Percentiles rank a stretch among this genome's conserved stretches.
Evolutionary conservation across 2,888 invertebrate genomes (phyloP).

Genomic region (Pristionchus arcanus): DNA sequence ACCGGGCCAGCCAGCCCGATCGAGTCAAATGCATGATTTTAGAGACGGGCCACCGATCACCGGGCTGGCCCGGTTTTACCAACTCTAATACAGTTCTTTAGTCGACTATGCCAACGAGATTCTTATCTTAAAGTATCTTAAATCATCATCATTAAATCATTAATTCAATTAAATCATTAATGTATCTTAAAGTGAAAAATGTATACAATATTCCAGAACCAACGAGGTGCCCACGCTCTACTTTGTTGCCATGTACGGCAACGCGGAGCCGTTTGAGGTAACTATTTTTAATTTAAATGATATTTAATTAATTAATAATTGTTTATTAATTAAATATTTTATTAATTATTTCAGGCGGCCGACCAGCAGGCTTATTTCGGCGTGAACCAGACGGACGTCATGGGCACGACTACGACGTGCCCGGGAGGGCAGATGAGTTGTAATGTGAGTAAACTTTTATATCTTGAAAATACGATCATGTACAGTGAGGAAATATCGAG

Average conservation of each 20-base stretch:
- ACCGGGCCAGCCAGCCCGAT: too few relatives aligned
- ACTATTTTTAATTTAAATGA: not conserved
- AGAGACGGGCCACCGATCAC: too few relatives aligned
- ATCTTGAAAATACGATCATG: too few relatives aligned
- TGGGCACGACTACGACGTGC: constrained; percentile 69
- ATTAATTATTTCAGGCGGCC: not conserved
- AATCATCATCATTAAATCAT: too few relatives aligned
- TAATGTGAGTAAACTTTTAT: not conserved
- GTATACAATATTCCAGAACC: constrained; percentile 48
- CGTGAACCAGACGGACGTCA: constrained; percentile 72
- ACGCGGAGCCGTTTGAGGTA: constrained; percentile 63
- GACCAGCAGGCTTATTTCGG: constrained; percentile 67
- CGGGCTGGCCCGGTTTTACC: too few relatives aligned
- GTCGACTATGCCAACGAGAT: not conserved
- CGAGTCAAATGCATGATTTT: too few relatives aligned
- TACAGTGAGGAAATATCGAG: too few relatives aligned
- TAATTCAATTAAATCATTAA: too few relatives aligned
- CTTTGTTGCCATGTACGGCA: constrained; percentile 73
- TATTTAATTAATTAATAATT: not conserved
- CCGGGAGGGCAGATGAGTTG: not conserved
- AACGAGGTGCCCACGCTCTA: constrained; percentile 68
- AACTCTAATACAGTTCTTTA: too few relatives aligned
- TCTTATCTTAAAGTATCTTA: too few relatives aligned
- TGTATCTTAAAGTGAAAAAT: too few relatives aligned
- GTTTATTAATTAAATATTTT: too few relatives aligned